A percentile compares a stretch with the other conserved stretches of the same genome.
phyloP scores from a whole-genome alignment of 1,140 invertebrate genomes.

The Drosophila albomicans region DNA sequence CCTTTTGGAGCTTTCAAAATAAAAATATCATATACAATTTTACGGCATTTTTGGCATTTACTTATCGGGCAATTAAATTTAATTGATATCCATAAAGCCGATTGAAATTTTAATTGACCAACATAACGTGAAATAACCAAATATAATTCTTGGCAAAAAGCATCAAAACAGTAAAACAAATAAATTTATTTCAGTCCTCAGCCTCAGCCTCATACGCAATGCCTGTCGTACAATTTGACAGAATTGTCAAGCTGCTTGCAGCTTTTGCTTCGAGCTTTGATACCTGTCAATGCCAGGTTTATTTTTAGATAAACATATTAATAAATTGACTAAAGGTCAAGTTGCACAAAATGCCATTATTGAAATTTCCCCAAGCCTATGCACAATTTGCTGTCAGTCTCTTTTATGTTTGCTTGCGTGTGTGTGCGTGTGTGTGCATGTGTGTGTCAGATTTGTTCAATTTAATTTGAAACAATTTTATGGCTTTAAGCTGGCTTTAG shows the following conservation, averaged over 20 bases:
- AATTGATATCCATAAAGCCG: conserved; percentile 31
- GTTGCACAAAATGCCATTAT: conserved; percentile 2
- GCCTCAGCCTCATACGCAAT: neutral
- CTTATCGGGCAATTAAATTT: conserved; percentile 20
- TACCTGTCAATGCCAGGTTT: neutral
- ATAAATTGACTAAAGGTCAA: conserved; percentile 9
- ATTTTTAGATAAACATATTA: conserved; percentile 13
- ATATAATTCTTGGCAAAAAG: neutral
- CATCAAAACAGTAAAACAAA: neutral
- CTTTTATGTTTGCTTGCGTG: neutral
- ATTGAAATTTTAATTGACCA: conserved; percentile 11
- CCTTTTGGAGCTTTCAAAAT: neutral
- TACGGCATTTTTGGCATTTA: conserved; percentile 8
- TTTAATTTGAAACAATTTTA: neutral
- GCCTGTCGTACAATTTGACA: neutral
- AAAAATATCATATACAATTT: neutral
- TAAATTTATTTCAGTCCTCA: neutral
- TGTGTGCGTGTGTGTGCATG: neutral
- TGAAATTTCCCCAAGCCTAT: neutral
- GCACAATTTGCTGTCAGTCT: neutral
- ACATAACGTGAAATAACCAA: neutral
- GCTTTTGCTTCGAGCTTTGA: neutral
- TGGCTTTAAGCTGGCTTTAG: neutral
- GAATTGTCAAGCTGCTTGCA: neutral
- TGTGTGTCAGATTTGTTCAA: neutral